A percentile compares a stretch with the other conserved stretches of the same genome.
phyloP scores from a whole-genome alignment of 1,140 invertebrate genomes.

The Meloidogyne hapla region DNA sequence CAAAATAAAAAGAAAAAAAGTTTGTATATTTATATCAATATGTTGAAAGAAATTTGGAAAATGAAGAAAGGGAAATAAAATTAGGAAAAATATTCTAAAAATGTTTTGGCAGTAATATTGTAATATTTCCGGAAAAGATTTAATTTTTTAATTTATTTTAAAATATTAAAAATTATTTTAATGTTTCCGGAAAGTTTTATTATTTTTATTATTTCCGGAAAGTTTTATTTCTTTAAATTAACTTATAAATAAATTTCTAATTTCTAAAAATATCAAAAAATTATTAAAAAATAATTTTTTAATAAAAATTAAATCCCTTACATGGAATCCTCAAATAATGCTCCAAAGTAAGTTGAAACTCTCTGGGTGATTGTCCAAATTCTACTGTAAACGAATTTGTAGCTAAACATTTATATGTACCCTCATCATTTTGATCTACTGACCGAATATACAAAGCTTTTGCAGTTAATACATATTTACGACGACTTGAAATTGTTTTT shows the following conservation, averaged over 20 bases:
- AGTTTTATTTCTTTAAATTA: too few relatives aligned
- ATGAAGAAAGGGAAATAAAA: too few relatives aligned
- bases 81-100: too few relatives aligned
- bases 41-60: too few relatives aligned
- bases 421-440: not conserved
- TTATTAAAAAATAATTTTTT: not conserved
- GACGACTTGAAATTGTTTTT: not conserved
- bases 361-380: not conserved
- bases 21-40: not conserved
- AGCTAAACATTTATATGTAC: slow-evolving; percentile 21
- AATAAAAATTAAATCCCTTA: not conserved
- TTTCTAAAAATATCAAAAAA: not conserved
- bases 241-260: not conserved
- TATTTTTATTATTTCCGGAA: too few relatives aligned
- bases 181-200: too few relatives aligned
- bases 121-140: too few relatives aligned
- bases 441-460: not conserved
- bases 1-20: not conserved
- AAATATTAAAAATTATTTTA: too few relatives aligned
- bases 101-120: too few relatives aligned
- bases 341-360: not conserved
- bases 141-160: too few relatives aligned
- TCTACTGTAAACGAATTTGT: not conserved
- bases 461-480: slow-evolving; percentile 11
- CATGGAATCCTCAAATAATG: slow-evolving; percentile 5